phyloP scores from a whole-genome alignment of 1,140 invertebrate genomes.

The Amphibalanus amphitrite region DNA sequence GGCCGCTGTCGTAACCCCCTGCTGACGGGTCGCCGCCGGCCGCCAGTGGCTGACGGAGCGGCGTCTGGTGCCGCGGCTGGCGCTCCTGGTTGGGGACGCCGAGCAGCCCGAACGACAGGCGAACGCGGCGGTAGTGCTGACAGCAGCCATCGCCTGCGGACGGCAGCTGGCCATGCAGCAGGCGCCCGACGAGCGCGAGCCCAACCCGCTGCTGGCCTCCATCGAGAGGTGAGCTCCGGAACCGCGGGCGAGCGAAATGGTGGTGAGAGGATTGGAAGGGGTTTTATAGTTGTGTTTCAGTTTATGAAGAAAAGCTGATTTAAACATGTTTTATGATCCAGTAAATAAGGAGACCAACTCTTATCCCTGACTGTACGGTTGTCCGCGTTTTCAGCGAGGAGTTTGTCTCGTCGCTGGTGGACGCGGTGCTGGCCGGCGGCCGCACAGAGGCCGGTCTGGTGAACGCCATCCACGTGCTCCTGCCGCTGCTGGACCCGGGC shows the following conservation, averaged over 20 bases:
- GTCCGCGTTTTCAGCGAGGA: background rate
- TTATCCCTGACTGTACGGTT: no score
- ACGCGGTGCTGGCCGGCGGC: slow-evolving; percentile 73
- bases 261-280: no score
- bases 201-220: background rate
- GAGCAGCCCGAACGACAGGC: background rate
- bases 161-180: background rate
- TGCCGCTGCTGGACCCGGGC: background rate
- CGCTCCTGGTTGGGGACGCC: background rate
- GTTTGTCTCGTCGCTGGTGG: slow-evolving; percentile 38
- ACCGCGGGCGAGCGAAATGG: no score
- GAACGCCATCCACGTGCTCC: background rate
- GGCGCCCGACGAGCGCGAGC: background rate
- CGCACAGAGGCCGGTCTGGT: background rate
- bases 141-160: background rate
- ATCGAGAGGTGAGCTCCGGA: background rate
- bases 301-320: no score
- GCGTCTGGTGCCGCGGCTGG: slow-evolving; percentile 22
- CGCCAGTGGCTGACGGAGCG: slow-evolving; percentile 78
- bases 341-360: no score
- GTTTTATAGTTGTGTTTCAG: no score
- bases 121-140: background rate
- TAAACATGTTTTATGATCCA: no score
- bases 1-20: background rate
- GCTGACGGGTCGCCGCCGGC: no score